A percentile compares a stretch with the other conserved stretches of the same genome.
Conservation (phyloP, 2,888 invertebrate species). For the Metalampra italica region DNA sequence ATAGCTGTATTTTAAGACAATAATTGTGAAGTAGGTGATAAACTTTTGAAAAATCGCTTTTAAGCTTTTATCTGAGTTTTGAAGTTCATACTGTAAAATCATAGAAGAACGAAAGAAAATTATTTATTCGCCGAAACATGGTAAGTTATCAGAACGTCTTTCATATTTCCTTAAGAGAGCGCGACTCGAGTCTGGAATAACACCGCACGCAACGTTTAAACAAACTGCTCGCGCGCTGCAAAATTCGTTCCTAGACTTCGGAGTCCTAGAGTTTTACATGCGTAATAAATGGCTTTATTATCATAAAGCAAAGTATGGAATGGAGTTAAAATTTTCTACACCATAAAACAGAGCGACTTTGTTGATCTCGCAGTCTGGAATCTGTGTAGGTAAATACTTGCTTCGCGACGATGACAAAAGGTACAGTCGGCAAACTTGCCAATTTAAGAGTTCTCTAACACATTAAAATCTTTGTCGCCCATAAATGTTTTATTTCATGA, state of each 20-base stretch:
- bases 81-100: not conserved
- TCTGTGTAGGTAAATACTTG: conserved; percentile 33
- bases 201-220: conserved; percentile 2
- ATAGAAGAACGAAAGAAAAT: no score
- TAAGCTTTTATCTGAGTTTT: no score
- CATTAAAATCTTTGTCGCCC: no score
- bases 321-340: conserved; percentile 49
- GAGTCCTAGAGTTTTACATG: conserved; percentile 37
- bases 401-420: conserved; percentile 16
- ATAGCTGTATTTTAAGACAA: no score
- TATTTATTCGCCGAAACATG: no score
- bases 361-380: conserved; percentile 36
- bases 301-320: conserved; percentile 47
- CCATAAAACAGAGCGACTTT: conserved; percentile 48
- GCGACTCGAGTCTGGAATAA: not conserved
- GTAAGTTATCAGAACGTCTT: no score
- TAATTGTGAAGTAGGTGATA: no score
- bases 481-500: no score
- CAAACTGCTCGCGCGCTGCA: conserved; percentile 9
- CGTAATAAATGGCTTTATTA: conserved; percentile 59
- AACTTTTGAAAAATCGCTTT: no score
- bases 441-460: not conserved
- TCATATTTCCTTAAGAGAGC: not conserved
- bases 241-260: conserved; percentile 13
- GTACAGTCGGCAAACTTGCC: conserved; percentile 17